Conservation (phyloP, 1,140 invertebrate genomes). For the Teleogryllus occipitalis region DNA sequence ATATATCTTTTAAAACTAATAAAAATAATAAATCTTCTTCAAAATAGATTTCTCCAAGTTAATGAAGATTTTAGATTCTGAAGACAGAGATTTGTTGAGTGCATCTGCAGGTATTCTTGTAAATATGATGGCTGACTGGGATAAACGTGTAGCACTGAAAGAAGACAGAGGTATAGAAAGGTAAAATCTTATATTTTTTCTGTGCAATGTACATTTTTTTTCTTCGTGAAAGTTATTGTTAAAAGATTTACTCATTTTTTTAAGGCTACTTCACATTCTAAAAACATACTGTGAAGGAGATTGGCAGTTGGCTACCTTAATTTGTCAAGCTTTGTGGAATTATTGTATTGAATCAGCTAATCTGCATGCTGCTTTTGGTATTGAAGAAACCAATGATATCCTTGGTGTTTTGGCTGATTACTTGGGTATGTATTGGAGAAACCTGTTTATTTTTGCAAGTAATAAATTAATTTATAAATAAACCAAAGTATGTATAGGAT, state of each 20-base stretch:
- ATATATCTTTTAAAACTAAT: neutral
- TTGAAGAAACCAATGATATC: conserved; percentile 45
- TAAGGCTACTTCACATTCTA: conserved; percentile 46
- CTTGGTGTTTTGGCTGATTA: conserved; percentile 47
- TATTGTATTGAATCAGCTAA: conserved; percentile 50
- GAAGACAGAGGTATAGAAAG: conserved; percentile 32
- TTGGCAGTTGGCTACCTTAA: conserved; percentile 50
- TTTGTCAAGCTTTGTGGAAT: conserved; percentile 64
- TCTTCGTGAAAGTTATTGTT: neutral
- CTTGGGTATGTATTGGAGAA: conserved; percentile 35
- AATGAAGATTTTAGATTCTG: conserved; percentile 42
- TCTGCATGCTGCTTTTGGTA: conserved; percentile 39
- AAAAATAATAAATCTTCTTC: neutral
- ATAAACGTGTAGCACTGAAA: conserved; percentile 44
- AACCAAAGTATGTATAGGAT: too few relatives aligned
- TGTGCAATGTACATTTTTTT: conserved; percentile 8
- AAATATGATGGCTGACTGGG: conserved; percentile 57
- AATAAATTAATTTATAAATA: neutral
- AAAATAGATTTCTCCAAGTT: conserved; percentile 42
- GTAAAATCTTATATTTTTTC: neutral
- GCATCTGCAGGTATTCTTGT: conserved; percentile 58
- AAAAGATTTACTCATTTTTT: neutral
- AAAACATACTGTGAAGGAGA: conserved; percentile 46
- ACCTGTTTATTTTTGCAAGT: neutral
- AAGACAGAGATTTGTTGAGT: conserved; percentile 47